These are phyloP conservation scores for Barbus barbus DNA, from an alignment of 2,113 vertebrate genomes.

Conservation along the genomic window DNA sequence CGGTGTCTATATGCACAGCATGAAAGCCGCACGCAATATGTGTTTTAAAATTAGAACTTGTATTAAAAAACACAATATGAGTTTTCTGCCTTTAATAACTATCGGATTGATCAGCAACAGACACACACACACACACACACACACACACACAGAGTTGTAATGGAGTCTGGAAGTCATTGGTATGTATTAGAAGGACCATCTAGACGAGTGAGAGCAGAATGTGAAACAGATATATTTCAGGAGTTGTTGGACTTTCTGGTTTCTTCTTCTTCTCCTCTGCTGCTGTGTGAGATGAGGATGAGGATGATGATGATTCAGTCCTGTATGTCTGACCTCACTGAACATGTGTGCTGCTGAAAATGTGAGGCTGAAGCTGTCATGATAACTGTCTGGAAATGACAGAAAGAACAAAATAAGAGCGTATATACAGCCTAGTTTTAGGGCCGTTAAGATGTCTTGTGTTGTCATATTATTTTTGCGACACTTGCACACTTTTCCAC, in stretches of 20 bases:
- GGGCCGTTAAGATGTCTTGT: not conserved
- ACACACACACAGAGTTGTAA: not conserved
- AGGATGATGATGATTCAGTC: not conserved
- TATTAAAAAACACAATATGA: constrained; percentile 7
- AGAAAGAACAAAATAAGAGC: not conserved
- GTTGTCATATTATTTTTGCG: not conserved
- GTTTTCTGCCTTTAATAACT: not conserved
- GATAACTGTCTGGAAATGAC: not conserved
- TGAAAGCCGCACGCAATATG: not conserved
- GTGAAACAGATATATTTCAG: not conserved
- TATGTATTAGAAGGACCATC: constrained; percentile 9
- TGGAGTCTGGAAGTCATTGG: constrained; percentile 21
- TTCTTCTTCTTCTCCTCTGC: not conserved
- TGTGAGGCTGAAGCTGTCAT: not conserved
- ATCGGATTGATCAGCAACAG: not conserved
- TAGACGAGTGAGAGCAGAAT: not conserved
- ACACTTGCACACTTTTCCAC: not conserved
- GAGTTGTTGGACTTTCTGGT: not conserved
- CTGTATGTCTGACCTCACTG: not conserved
- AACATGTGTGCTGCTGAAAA: not conserved
- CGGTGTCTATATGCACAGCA: not conserved
- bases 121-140: not conserved
- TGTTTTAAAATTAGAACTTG: not conserved
- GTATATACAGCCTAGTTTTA: not conserved
- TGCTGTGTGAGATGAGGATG: too few relatives aligned